A percentile compares a stretch with the other conserved stretches of the same genome.
phyloP scores from a whole-genome alignment of 2,113 vertebrate genomes.

The Phoenicopterus ruber region DNA sequence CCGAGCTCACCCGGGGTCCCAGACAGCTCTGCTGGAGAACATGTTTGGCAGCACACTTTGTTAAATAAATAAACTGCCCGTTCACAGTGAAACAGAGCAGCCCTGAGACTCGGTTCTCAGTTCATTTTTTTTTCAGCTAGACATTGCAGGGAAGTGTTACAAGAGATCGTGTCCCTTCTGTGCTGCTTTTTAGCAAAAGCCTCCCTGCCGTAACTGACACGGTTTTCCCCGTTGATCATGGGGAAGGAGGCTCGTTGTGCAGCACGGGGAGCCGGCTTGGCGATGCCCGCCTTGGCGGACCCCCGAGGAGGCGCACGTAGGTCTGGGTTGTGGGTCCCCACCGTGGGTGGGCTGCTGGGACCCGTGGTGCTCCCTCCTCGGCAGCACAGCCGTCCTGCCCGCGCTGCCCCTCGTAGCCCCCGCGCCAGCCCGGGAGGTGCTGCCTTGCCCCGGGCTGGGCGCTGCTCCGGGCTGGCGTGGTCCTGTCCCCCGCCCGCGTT shows the following conservation, averaged over 20 bases:
- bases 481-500: neutral
- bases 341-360: neutral
- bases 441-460: accelerated
- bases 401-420: accelerated
- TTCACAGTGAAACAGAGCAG: neutral
- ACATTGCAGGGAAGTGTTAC: neutral
- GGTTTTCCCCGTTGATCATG: accelerated
- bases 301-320: accelerated
- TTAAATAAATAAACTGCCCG: neutral
- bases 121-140: neutral
- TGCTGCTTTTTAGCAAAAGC: neutral
- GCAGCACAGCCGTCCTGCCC: neutral
- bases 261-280: accelerated
- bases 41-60: neutral
- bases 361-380: neutral
- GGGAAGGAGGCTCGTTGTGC: neutral
- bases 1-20: neutral
- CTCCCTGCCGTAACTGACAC: accelerated
- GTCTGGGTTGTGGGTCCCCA: accelerated
- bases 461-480: accelerated
- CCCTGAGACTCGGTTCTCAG: neutral
- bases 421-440: neutral
- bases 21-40: neutral
- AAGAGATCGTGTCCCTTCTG: neutral
- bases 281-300: accelerated